Evolutionary conservation across 2,797 vertebrate species (phyloP).

Genomic region (Prionace glauca): DNA sequence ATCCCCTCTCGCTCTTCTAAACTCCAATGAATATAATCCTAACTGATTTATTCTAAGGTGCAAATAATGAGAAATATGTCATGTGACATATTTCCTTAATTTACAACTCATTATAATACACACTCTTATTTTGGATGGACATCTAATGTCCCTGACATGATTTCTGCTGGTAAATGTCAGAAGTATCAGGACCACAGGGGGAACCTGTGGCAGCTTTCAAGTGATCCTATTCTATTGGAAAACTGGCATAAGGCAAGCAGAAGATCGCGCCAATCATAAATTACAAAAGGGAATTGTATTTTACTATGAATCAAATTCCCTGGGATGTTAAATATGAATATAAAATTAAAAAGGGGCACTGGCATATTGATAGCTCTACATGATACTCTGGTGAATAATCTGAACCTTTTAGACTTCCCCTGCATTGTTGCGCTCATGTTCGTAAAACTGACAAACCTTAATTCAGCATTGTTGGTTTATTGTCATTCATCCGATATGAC

Average conservation of each 20-base stretch:
- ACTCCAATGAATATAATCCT: no score
- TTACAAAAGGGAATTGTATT: constrained; percentile 25
- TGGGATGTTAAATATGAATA: neutral
- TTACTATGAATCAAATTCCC: neutral
- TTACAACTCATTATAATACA: neutral
- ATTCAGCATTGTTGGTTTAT: constrained; percentile 19
- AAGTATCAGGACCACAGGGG: neutral
- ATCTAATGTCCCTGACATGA: neutral
- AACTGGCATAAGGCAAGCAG: neutral
- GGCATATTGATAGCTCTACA: neutral
- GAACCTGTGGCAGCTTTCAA: neutral
- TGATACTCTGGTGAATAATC: neutral
- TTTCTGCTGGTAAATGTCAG: neutral
- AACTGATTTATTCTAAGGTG: neutral
- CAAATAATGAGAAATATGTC: neutral
- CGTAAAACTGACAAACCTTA: neutral
- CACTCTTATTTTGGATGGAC: neutral
- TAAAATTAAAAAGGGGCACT: constrained; percentile 1
- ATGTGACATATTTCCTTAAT: neutral
- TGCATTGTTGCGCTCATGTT: neutral
- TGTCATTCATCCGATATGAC: constrained; percentile 19
- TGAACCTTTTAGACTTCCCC: neutral
- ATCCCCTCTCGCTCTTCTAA: no score
- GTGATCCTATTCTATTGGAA: neutral
- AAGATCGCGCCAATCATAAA: neutral